Evolutionary conservation across 1,140 invertebrate species (phyloP), one percentile per base, ranked within the genome.

Genomic region (Saccostrea echinata): DNA sequence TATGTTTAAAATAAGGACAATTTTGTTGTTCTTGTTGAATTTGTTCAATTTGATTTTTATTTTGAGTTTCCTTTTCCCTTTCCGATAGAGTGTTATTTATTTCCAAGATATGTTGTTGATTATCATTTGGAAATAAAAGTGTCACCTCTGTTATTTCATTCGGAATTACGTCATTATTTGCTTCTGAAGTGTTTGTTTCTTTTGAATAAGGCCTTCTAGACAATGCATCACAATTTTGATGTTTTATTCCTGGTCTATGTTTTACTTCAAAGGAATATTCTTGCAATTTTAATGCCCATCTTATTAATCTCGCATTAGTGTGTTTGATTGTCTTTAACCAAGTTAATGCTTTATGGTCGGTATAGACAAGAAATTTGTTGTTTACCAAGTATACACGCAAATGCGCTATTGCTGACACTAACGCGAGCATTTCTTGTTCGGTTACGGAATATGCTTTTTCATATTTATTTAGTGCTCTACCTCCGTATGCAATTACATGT

Each of bases 401-500:
- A 43, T 43, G 43, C 9, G 43, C 9, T 4, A 43, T 43, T 43
- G 55, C 55, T 21, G 55, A 3, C 13, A 57, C 21, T 21, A 57
- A 57, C 21, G 55, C 55, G 13, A 57, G 55, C 55, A 57, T 21
- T 57, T 57, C 55, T 57, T 57, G 21, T 57, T 57, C 55, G 3
- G 55, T 57, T 13, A 57, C 55, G 21, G 55, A 57, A 21, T 21
- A 57, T 12, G 55, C 55, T 57, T 85, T 86, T 91, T 96, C 96
- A 2, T 94, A 89, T 0, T 80, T 52, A 6, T 86, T 92, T 6
- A 96, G 85, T 6, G 92, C 88, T 13, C 95, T 88, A 88, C 95
- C 95, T 0, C 95, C 95, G 88, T 96, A 96, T 27, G 92, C 95
- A 4, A 96, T 92, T 0, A 95, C 94, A 16, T 89, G 51, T 93